Conservation (phyloP, 2,888 invertebrate species). For the Polymixis flavicincta region DNA sequence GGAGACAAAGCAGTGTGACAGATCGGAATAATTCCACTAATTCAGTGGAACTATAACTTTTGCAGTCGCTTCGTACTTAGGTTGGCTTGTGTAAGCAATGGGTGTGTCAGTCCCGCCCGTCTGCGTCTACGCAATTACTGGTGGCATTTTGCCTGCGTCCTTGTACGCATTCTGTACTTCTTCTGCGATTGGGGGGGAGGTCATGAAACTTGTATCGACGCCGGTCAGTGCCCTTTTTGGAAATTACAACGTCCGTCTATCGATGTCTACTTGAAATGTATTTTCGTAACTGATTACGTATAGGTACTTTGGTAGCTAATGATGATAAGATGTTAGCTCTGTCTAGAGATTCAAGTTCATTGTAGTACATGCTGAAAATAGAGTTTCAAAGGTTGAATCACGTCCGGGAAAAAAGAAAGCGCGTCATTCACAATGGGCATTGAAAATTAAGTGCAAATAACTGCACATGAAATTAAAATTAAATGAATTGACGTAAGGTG, state of each 20-base stretch:
- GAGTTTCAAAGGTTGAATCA: not conserved
- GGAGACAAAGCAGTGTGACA: too few relatives aligned
- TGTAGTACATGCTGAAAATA: not conserved
- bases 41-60: not conserved
- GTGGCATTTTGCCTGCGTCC: constrained; percentile 62
- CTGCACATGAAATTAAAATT: constrained; percentile 5
- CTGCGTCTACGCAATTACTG: constrained; percentile 52
- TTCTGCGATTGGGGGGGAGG: constrained; percentile 41
- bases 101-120: constrained; percentile 56
- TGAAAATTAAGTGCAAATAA: constrained; percentile 10
- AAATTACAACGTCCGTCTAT: constrained; percentile 23
- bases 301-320: not conserved
- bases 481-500: constrained; percentile 3
- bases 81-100: constrained; percentile 54
- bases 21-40: not conserved
- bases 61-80: constrained; percentile 16
- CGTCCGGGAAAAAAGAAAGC: not conserved
- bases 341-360: not conserved
- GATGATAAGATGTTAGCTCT: constrained; percentile 1
- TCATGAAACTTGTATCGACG: constrained; percentile 44
- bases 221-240: constrained; percentile 58
- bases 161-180: constrained; percentile 63
- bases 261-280: constrained; percentile 12
- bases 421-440: not conserved
- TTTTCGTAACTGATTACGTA: constrained; percentile 6